Base-by-base conservation (phyloP, 2,113 vertebrate genomes). In the Mirounga angustirostris region DNA sequence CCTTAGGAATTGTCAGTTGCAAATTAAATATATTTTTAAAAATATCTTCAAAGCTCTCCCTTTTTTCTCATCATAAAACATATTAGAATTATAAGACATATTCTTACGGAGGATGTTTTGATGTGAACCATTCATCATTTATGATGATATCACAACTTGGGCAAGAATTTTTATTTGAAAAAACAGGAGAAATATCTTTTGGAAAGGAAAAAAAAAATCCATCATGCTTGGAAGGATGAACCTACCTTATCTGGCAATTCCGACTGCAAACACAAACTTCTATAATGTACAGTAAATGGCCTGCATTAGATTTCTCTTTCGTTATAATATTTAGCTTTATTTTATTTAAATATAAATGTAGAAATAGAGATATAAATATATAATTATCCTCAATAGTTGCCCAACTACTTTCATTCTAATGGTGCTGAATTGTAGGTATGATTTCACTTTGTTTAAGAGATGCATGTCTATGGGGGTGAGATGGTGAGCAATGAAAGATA, bases 101-200 rank as follows among this genome's bases (percentile, higher is more conserved):
- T 90, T 92, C 22, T 74, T 89, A n/a, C 7, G 33, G 71, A 43
- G 36, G 30, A 21, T 95, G 33, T 36, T 95, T 18, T 65, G 79
- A 30, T 73, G 16, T 15, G 65, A 97, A 12, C 24, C 69, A 97
- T 89, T 96, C 78, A 97, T 59, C 14, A 89, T 93, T 97, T 97
- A 61, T 97, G 9, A 74, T 95, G 28, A 80, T 92, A 92, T 92
- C 96, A 65, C 1, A 73, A 2, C 63, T 26, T 1, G 1, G 2
- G 4, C 15, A 94, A 79, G 33, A 84, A 95, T 94, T 96, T 83
- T 12, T 36, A 94, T 40, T 26, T 7, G 8, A 46, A 69, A 73
- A 67, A 65, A 96, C 21, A 78, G 43, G 1, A 95, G 87, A 74
- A 85, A 85, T 95, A 36, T 81, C 30, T 43, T 63, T 71, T 50